Evolutionary conservation across 2,888 invertebrate species (phyloP), one percentile per base, ranked within the genome.

Genomic region (Minunthozetes semirufus): DNA sequence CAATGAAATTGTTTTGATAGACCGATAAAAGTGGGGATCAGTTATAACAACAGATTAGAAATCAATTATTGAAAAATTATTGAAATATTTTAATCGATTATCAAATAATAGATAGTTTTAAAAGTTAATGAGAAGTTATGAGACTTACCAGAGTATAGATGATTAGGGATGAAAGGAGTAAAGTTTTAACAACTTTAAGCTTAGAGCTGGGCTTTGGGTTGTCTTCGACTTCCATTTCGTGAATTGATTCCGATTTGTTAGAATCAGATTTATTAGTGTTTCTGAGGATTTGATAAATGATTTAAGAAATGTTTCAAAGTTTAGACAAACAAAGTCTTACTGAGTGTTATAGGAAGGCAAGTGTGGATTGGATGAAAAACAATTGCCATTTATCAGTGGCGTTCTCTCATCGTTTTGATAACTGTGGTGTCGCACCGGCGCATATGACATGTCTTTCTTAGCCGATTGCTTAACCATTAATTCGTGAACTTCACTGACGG

Each of bases 71-170:
- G 33, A 33, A 33, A 5, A 33, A 33, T 33, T 5, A 33, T 33
- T 33, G 33, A 33, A 33, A 33, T 5, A n/a, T n/a, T n/a, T n/a
- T n/a, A n/a, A n/a, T n/a, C n/a, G n/a, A n/a, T 8, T 8, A 33
- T 5, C 33, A 33, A 33, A 33, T 33, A 5, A 33, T 33, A 5
- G 33, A 33, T 42, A 42, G 9, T 42, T 42, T 9, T 42, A 13
- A 11, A 42, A 42, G 42, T 6, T 59, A 8, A 33, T 61, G n/a
- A 38, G 13, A 22, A 73, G n/a, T 22, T 11, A 17, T 22, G n/a
- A 17, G 5, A 74, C 56, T 27, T 71, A 74, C 74, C 71, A 74
- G 46, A 13, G 74, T 74, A 42, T 74, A 74, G n/a, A 74, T 74
- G 71, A 74, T 38, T 27, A 74, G 46, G 19, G 48, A 42, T 0